Evolutionary conservation across 2,888 invertebrate species (phyloP).

Genomic region (Orthosia incerta): DNA sequence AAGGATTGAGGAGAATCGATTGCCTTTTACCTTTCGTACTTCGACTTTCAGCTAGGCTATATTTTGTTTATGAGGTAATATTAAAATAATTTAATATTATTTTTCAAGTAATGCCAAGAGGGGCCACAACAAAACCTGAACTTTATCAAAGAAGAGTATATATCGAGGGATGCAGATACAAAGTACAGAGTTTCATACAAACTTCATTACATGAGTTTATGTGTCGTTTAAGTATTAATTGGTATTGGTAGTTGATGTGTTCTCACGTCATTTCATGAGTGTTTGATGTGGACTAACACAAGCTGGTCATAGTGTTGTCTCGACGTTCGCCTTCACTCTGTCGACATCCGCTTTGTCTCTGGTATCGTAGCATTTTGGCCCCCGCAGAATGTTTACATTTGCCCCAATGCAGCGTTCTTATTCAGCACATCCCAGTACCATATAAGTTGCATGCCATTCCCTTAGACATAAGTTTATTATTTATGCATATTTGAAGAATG

Average conservation of each 20-base stretch:
- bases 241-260: conserved; percentile 88
- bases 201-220: conserved; percentile 76
- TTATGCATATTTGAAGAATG: conserved; percentile 70
- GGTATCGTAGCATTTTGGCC: conserved; percentile 86
- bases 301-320: conserved; percentile 78
- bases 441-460: conserved; percentile 87
- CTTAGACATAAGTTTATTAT: conserved; percentile 78
- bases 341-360: conserved; percentile 87
- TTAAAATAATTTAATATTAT: conserved; percentile 79
- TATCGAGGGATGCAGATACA: conserved; percentile 77
- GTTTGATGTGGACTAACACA: conserved; percentile 88
- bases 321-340: conserved; percentile 79
- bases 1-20: conserved; percentile 17
- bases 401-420: conserved; percentile 84
- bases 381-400: conserved; percentile 85
- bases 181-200: conserved; percentile 79
- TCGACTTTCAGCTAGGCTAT: conserved; percentile 16
- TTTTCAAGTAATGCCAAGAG: conserved; percentile 89
- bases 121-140: conserved; percentile 85
- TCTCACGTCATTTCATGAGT: conserved; percentile 85
- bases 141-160: conserved; percentile 77
- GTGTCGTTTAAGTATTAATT: conserved; percentile 81
- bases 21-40: conserved; percentile 17
- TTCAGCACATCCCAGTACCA: conserved; percentile 80
- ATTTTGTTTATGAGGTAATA: conserved; percentile 36